Conservation (phyloP, 2,797 vertebrate species). For the Bovichtus diacanthus region DNA sequence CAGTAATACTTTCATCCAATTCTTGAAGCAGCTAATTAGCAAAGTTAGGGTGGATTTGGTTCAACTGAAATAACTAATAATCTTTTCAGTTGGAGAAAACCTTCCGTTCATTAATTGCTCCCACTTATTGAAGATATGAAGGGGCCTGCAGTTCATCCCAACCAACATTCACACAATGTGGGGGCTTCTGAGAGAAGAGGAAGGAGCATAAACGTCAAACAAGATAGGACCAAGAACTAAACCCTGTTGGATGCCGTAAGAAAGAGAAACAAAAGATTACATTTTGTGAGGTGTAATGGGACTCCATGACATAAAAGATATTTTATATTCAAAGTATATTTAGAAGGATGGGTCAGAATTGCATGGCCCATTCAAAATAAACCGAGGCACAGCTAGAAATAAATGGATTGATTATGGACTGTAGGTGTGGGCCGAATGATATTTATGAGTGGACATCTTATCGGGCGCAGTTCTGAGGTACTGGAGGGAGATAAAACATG, state of each 20-base stretch:
- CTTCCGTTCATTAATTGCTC: not conserved
- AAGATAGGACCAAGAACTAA: not conserved
- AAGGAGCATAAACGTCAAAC: not conserved
- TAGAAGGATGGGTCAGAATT: not conserved
- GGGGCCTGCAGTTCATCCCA: not conserved
- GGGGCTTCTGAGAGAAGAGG: not conserved
- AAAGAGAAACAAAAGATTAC: not conserved
- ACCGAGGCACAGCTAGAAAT: not conserved
- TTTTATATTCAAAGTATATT: too few species aligned
- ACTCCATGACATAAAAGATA: not conserved
- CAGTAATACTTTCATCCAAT: not conserved
- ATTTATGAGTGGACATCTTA: not conserved
- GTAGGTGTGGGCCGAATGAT: not conserved
- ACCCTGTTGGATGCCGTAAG: not conserved
- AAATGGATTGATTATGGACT: not conserved
- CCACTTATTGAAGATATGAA: not conserved
- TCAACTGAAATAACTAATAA: constrained; percentile 8
- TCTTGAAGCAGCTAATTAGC: not conserved
- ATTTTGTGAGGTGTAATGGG: not conserved
- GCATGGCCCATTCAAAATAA: not conserved
- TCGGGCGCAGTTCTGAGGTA: not conserved
- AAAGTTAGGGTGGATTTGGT: not conserved
- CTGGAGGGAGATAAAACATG: constrained; percentile 1
- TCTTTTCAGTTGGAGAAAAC: not conserved
- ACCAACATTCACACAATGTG: not conserved